phyloP scores from a whole-genome alignment of 2,888 invertebrate species.

The Sesia apiformis region DNA sequence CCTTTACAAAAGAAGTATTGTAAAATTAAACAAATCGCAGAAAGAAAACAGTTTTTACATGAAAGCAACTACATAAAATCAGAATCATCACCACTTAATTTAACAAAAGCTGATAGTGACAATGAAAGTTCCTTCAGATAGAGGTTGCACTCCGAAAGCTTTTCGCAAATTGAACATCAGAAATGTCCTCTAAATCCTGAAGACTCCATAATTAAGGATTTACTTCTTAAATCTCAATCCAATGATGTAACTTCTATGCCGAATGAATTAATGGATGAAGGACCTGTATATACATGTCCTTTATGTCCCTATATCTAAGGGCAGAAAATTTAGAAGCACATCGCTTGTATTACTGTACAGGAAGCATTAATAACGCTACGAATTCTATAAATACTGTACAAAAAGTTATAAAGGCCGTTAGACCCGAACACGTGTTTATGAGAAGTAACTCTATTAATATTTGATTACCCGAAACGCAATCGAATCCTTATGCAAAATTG shows the following conservation, averaged over 20 bases:
- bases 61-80: slow-evolving; percentile 44
- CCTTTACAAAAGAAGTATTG: slow-evolving; percentile 81
- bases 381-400: slow-evolving; percentile 29
- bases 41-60: slow-evolving; percentile 57
- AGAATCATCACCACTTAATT: slow-evolving; percentile 73
- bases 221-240: slow-evolving; percentile 81
- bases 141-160: slow-evolving; percentile 74
- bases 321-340: slow-evolving; percentile 88
- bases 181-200: slow-evolving; percentile 79
- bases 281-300: slow-evolving; percentile 80
- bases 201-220: slow-evolving; percentile 83
- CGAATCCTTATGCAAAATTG: slow-evolving; percentile 42
- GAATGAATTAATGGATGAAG: slow-evolving; percentile 75
- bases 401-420: slow-evolving; percentile 44
- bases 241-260: slow-evolving; percentile 55
- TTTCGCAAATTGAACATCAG: slow-evolving; percentile 55
- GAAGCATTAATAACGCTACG: slow-evolving; percentile 47
- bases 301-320: slow-evolving; percentile 85
- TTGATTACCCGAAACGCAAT: slow-evolving; percentile 69
- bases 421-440: slow-evolving; percentile 65
- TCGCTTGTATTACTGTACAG: slow-evolving; percentile 86
- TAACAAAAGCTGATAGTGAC: slow-evolving; percentile 62
- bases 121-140: slow-evolving; percentile 62
- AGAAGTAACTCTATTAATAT: slow-evolving; percentile 77
- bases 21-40: slow-evolving; percentile 72